phyloP scores from a whole-genome alignment of 2,888 invertebrate genomes.

The Tridacna crocea region DNA sequence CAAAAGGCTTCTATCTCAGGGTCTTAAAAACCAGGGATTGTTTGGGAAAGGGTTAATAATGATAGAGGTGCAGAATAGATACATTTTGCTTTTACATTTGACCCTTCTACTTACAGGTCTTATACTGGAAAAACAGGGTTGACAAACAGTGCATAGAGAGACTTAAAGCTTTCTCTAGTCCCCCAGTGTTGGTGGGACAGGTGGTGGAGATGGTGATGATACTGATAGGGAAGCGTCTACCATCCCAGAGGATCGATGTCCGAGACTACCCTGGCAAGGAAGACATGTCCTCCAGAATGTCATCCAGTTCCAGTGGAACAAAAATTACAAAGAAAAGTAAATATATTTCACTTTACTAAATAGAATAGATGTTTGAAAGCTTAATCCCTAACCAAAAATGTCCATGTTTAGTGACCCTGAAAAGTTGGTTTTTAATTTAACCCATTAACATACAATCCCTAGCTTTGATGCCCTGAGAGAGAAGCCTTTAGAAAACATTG shows the following conservation, averaged over 20 bases:
- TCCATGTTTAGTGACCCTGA: background rate
- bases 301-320: conserved; percentile 81
- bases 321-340: conserved; percentile 76
- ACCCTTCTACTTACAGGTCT: conserved; percentile 71
- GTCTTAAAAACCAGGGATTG: too few species aligned
- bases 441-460: background rate
- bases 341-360: conserved; percentile 1
- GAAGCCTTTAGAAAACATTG: background rate
- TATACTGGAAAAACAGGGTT: conserved; percentile 81
- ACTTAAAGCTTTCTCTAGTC: conserved; percentile 81
- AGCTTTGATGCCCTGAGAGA: background rate
- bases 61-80: too few species aligned
- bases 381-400: background rate
- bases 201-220: conserved; percentile 84
- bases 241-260: conserved; percentile 73
- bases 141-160: conserved; percentile 83
- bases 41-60: too few species aligned
- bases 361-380: background rate
- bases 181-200: conserved; percentile 82
- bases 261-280: conserved; percentile 64
- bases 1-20: too few species aligned
- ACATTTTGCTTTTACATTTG: too few species aligned
- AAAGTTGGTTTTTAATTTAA: background rate
- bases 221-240: conserved; percentile 82
- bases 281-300: conserved; percentile 81